phyloP scores from a whole-genome alignment of 2,888 invertebrate genomes.

The Germaria angustata region DNA sequence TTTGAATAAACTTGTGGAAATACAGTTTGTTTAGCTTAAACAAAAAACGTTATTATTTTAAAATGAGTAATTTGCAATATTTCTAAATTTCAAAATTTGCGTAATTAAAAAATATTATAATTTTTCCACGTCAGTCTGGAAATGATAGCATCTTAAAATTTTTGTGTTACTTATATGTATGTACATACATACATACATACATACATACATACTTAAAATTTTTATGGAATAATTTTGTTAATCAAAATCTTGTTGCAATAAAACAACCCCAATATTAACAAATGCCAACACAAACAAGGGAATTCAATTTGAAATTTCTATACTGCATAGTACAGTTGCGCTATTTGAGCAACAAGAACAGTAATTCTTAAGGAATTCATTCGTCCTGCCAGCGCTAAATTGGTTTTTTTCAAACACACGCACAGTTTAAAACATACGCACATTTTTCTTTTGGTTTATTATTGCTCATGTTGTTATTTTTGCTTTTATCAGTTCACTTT shows the following conservation, averaged over 20 bases:
- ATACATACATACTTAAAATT: too few species aligned
- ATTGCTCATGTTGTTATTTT: background rate
- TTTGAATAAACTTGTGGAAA: background rate
- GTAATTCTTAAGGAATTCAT: constrained; percentile 30
- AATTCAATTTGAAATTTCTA: constrained; percentile 14
- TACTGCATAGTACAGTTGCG: constrained; percentile 55
- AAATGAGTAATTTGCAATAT: constrained; percentile 11
- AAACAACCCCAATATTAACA: constrained; percentile 25
- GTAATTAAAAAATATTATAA: constrained; percentile 38
- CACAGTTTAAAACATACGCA: background rate
- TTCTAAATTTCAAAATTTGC: constrained; percentile 61
- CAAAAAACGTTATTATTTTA: constrained; percentile 50
- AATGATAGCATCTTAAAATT: too few species aligned
- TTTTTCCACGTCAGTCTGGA: too few species aligned
- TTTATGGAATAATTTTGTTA: too few species aligned
- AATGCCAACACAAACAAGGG: constrained; percentile 20
- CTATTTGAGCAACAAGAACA: constrained; percentile 16
- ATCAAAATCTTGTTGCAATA: background rate
- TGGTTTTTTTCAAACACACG: constrained; percentile 5
- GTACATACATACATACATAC: background rate
- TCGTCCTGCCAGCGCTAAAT: constrained; percentile 44
- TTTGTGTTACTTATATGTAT: too few species aligned
- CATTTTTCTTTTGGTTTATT: background rate
- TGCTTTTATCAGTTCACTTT: background rate
- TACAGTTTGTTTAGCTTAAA: background rate